A percentile compares a stretch with the other conserved stretches of the same genome.
Evolutionary conservation across 2,888 invertebrate genomes (phyloP).

Genomic region (Caenorhabditis virilis): DNA sequence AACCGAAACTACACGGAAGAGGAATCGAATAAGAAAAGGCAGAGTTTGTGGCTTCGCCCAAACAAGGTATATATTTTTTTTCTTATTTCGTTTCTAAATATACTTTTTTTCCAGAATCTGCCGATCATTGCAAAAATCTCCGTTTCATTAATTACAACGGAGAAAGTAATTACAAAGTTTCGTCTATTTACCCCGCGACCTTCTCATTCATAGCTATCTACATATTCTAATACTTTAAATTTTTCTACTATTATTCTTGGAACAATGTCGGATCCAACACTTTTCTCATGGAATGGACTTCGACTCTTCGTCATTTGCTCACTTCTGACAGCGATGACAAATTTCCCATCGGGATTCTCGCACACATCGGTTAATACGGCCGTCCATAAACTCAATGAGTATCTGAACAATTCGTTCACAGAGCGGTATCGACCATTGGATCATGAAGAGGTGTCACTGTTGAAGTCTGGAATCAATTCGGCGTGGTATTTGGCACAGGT

Average conservation of each 20-base stretch:
- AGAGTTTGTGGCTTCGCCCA: slow-evolving; percentile 44
- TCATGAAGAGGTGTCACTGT: slow-evolving; percentile 44
- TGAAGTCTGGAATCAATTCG: slow-evolving; percentile 48
- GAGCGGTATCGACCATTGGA: slow-evolving; percentile 45
- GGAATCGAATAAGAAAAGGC: slow-evolving; percentile 23
- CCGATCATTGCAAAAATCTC: slow-evolving; percentile 9
- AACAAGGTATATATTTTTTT: too few relatives aligned
- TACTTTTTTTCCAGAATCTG: too few relatives aligned
- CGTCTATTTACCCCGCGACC: slow-evolving; percentile 44
- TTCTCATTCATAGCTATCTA: slow-evolving; percentile 4
- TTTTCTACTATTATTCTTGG: too few relatives aligned
- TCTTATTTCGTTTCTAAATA: too few relatives aligned
- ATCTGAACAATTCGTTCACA: slow-evolving; percentile 56
- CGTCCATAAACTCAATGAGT: slow-evolving; percentile 54
- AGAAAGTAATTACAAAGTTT: too few relatives aligned
- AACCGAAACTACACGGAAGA: slow-evolving; percentile 30
- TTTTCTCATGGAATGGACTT: slow-evolving; percentile 38
- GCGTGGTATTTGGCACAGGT: slow-evolving; percentile 64
- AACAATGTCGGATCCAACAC: slow-evolving; percentile 29
- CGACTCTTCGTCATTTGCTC: slow-evolving; percentile 57
- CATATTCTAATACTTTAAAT: slow-evolving; percentile 1
- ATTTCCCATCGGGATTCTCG: slow-evolving; percentile 59
- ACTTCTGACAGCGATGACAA: slow-evolving; percentile 60
- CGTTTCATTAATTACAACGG: too few relatives aligned
- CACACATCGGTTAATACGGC: slow-evolving; percentile 65